phyloP scores from a whole-genome alignment of 1,140 invertebrate species.

The Atta cephalotes region DNA sequence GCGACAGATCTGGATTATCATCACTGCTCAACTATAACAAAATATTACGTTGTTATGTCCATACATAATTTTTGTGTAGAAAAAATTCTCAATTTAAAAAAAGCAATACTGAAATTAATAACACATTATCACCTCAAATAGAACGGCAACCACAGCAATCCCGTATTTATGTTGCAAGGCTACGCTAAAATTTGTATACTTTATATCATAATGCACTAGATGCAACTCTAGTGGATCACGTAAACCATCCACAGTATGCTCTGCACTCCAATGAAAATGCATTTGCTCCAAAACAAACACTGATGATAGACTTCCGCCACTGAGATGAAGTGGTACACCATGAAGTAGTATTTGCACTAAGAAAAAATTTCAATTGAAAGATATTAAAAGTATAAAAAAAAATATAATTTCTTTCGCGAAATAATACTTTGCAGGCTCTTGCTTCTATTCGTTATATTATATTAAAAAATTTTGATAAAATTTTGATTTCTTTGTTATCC shows the following conservation, averaged over 20 bases:
- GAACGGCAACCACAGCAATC: conserved; percentile 90
- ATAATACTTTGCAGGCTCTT: neutral
- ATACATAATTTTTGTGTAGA: no score
- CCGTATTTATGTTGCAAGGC: conserved; percentile 88
- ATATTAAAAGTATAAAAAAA: neutral
- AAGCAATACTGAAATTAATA: neutral
- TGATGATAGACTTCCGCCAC: conserved; percentile 86
- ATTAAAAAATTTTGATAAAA: neutral
- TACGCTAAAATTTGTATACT: conserved; percentile 86
- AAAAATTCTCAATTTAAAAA: conserved; percentile 54
- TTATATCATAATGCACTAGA: conserved; percentile 90
- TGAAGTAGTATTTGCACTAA: conserved; percentile 82
- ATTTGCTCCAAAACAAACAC: conserved; percentile 89
- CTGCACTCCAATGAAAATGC: conserved; percentile 93
- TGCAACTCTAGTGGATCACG: conserved; percentile 89
- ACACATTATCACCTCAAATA: conserved; percentile 88
- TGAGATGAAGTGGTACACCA: conserved; percentile 80
- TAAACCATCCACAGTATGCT: conserved; percentile 89
- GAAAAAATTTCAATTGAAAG: neutral
- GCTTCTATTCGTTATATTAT: neutral
- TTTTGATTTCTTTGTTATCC: no score
- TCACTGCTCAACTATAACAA: conserved; percentile 80
- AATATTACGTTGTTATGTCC: neutral
- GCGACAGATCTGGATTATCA: conserved; percentile 85
- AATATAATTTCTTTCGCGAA: neutral